Percentiles rank a stretch among this genome's conserved stretches.
Evolutionary conservation across 2,888 invertebrate genomes (phyloP).

Genomic region (Drosophila prolongata): DNA sequence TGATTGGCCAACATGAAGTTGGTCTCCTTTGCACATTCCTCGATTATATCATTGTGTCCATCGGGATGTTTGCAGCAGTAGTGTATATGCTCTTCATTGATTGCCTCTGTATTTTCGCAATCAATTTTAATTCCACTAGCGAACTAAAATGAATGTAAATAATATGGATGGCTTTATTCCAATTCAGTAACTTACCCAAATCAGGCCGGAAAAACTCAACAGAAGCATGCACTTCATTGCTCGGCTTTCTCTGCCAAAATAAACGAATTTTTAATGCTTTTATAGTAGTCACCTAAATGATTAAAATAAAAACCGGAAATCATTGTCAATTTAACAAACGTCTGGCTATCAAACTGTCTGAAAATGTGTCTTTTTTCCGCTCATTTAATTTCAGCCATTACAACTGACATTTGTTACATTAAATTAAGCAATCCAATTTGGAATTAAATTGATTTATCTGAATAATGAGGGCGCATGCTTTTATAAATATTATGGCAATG

Average conservation of each 20-base stretch:
- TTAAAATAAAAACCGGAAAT: slow-evolving; percentile 27
- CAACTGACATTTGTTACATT: slow-evolving; percentile 39
- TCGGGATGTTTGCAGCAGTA: slow-evolving; percentile 76
- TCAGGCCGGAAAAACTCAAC: slow-evolving; percentile 22
- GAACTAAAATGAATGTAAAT: slow-evolving; percentile 5
- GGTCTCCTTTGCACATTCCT: slow-evolving; percentile 62
- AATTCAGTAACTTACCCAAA: slow-evolving; percentile 52
- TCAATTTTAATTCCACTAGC: slow-evolving; percentile 54
- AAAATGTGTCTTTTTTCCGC: slow-evolving; percentile 20
- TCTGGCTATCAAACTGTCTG: slow-evolving; percentile 16
- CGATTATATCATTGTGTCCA: slow-evolving; percentile 69
- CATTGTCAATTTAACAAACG: slow-evolving; percentile 13
- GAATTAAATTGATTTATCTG: slow-evolving; percentile 6
- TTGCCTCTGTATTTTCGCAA: slow-evolving; percentile 58
- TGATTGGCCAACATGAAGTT: slow-evolving; percentile 58
- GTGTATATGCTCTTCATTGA: slow-evolving; percentile 75
- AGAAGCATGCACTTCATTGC: slow-evolving; percentile 35
- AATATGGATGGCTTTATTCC: neutral
- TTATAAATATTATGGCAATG: slow-evolving; percentile 52
- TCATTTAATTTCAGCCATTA: slow-evolving; percentile 43
- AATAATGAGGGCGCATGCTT: slow-evolving; percentile 7
- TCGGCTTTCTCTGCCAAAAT: neutral
- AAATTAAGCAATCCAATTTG: slow-evolving; percentile 53
- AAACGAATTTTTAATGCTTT: neutral
- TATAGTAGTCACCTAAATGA: slow-evolving; percentile 5